Base-by-base conservation (phyloP, 2,888 invertebrate species). In the Drosophila kuntzei region DNA sequence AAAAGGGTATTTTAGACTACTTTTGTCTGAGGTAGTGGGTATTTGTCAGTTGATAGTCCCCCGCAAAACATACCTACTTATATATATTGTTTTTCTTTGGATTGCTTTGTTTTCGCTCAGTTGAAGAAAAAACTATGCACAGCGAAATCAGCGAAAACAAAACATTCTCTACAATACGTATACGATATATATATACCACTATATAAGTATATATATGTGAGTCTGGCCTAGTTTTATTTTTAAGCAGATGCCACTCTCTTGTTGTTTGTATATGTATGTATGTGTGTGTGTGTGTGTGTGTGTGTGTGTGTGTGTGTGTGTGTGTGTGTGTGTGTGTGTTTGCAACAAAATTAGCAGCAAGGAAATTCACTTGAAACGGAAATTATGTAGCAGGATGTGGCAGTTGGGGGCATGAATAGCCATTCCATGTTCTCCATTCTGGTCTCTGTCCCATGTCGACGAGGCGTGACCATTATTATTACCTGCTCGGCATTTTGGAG, bases 351-450 rank as follows among this genome's bases (percentile, higher is more conserved):
- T 89, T 86, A 87, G 78, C 81, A 79, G 82, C 87, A 82, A 85
- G 85, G 80, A 89, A 90, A 90, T 88, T 84, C 85, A 80, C 80
- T 89, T 75, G 79, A 81, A 84, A 82, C 91, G 91, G 91, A 90
- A 90, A 90, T 90, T 79, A 85, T 88, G 80, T 79, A 72, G 64
- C 80, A 71, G 83, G 71, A 84, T 71, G 74, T 77, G 74, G 72
- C 67, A 71, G 68, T 79, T 86, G 36, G 58, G 57, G 44, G 41
- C 36, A 32, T 41, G 47, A 11, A 39, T 50, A n/a, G 50, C 37
- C 27, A 62, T 43, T 63, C 43, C 47, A 18, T 43, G 8, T 74
- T 50, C 6, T 27, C 27, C 27, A 27, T 27, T 27, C 74, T 49
- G 22, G 44, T n/a, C 41, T 22, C n/a, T 49, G 20, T 37, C 44